Evolutionary conservation across 1,140 invertebrate genomes (phyloP).

Genomic region (Musca domestica): DNA sequence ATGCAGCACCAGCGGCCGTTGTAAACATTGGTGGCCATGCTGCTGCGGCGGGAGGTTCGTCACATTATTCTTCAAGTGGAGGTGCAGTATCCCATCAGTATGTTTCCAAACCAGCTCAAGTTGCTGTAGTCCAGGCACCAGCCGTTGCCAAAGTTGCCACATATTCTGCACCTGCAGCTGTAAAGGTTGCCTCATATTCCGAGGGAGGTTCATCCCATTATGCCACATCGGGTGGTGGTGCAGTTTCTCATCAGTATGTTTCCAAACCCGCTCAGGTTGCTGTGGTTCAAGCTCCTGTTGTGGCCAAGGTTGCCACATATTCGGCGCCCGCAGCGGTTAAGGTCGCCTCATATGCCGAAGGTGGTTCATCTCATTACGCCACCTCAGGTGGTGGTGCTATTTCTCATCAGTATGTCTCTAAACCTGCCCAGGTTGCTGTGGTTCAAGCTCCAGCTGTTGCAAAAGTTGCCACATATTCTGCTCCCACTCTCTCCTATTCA

Average conservation of each 20-base stretch:
- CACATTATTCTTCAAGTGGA: slow-evolving; percentile 1
- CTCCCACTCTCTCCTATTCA: background rate
- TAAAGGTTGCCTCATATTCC: slow-evolving; percentile 4
- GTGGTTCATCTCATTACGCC: background rate
- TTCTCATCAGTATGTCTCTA: slow-evolving; percentile 30
- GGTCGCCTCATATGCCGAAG: background rate
- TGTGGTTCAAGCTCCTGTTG: slow-evolving; percentile 27
- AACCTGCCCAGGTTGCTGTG: slow-evolving; percentile 26
- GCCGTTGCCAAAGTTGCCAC: slow-evolving; percentile 8
- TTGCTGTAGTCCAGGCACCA: no score
- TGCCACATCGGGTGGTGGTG: slow-evolving; percentile 8
- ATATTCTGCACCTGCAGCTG: slow-evolving; percentile 4
- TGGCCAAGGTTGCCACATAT: background rate
- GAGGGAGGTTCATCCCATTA: slow-evolving; percentile 17
- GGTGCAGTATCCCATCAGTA: slow-evolving; percentile 29
- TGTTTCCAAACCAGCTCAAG: slow-evolving; percentile 29
- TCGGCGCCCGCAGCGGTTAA: slow-evolving; percentile 14
- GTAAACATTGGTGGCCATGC: no score
- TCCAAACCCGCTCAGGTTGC: slow-evolving; percentile 16
- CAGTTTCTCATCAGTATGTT: slow-evolving; percentile 24
- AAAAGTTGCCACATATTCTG: slow-evolving; percentile 18
- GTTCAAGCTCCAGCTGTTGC: slow-evolving; percentile 10
- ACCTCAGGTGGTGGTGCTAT: slow-evolving; percentile 9
- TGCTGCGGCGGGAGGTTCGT: background rate
- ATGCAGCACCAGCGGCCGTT: slow-evolving; percentile 6